Evolutionary conservation across 1,140 invertebrate genomes (phyloP).

Genomic region (Eulimnadia texana): DNA sequence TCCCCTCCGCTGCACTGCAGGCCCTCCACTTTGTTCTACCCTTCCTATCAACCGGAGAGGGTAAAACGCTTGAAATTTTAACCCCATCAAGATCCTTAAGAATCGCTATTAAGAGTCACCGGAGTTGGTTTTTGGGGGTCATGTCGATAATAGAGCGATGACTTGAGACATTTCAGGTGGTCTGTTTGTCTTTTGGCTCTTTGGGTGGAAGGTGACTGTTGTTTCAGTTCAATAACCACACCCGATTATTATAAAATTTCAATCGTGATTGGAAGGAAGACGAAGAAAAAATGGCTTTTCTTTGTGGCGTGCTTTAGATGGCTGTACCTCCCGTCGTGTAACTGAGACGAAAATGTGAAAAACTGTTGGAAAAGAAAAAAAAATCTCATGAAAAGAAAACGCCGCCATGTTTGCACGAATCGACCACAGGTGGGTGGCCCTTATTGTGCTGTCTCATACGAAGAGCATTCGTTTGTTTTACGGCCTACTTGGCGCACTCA

Average conservation of each 20-base stretch:
- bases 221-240: not conserved
- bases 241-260: not conserved
- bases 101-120: too few species aligned
- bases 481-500: too few species aligned
- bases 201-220: not conserved
- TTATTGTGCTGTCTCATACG: slow-evolving; percentile 7
- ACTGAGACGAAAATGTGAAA: not conserved
- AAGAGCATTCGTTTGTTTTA: not conserved
- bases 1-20: too few species aligned
- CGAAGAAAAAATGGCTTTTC: too few species aligned
- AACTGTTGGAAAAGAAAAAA: not conserved
- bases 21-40: too few species aligned
- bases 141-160: not conserved
- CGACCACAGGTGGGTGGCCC: not conserved
- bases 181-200: too few species aligned
- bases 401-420: not conserved
- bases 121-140: too few species aligned
- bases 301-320: not conserved
- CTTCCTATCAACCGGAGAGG: too few species aligned
- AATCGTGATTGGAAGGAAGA: too few species aligned
- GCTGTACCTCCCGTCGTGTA: not conserved
- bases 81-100: too few species aligned
- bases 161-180: not conserved
- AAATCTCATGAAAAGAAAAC: not conserved
- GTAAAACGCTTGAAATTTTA: too few species aligned